A percentile compares a stretch with the other conserved stretches of the same genome.
These are phyloP conservation scores for Linepithema humile DNA, from an alignment of 1,140 invertebrate genomes.

Conservation along the genomic window DNA sequence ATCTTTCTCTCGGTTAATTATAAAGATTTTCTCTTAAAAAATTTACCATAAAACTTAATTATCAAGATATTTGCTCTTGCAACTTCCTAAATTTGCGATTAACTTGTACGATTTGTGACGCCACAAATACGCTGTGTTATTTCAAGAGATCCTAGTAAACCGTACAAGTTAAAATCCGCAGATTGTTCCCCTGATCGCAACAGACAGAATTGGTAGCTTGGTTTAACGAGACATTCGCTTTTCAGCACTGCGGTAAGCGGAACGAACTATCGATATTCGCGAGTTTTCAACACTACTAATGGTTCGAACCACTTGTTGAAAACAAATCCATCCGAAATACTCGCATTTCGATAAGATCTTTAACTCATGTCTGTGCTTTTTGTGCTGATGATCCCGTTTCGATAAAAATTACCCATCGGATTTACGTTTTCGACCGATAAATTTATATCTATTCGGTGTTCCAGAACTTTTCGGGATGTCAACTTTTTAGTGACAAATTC, in stretches of 20 bases:
- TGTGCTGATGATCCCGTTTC: not conserved
- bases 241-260: not conserved
- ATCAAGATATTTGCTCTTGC: not conserved
- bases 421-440: too few species aligned
- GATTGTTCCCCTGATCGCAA: not conserved
- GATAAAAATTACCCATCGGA: not conserved
- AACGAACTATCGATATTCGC: slow-evolving; percentile 24
- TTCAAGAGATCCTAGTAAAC: not conserved
- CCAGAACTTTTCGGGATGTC: not conserved
- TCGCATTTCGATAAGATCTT: slow-evolving; percentile 26
- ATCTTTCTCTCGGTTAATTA: not conserved
- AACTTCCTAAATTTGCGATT: not conserved
- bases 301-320: slow-evolving; percentile 39
- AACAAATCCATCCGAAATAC: not conserved
- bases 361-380: not conserved
- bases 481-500: not conserved
- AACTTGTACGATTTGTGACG: too few species aligned
- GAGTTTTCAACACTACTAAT: slow-evolving; percentile 19
- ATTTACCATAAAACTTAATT: not conserved
- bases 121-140: too few species aligned
- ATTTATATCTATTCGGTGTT: not conserved
- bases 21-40: not conserved
- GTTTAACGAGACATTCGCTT: not conserved
- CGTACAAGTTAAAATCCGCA: not conserved
- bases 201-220: not conserved